These are phyloP conservation scores for Stegana nigrithorax DNA, from an alignment of 2,888 invertebrate genomes.

Conservation along the genomic window DNA sequence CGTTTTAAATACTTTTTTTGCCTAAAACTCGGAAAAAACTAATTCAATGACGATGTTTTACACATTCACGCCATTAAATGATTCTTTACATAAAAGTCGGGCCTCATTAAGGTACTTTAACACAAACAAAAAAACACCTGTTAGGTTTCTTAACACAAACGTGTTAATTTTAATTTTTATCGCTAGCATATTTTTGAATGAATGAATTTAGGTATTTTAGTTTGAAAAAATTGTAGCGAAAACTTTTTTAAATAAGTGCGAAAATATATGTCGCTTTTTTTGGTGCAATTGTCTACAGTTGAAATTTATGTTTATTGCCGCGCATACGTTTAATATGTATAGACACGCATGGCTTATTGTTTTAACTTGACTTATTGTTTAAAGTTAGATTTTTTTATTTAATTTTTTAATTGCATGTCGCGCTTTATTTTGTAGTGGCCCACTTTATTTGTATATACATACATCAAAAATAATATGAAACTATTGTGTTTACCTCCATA, in stretches of 20 bases:
- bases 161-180: slow-evolving; percentile 55
- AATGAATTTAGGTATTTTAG: slow-evolving; percentile 1
- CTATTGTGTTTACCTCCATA: no score
- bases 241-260: neutral
- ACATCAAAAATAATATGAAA: neutral
- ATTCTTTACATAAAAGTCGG: no score
- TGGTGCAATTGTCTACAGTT: neutral
- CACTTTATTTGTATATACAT: neutral
- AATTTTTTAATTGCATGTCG: neutral
- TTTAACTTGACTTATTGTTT: neutral
- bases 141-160: slow-evolving; percentile 29
- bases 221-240: no score
- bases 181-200: slow-evolving; percentile 17
- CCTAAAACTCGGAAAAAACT: no score
- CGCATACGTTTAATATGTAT: neutral
- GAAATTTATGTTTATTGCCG: no score
- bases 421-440: slow-evolving; percentile 6
- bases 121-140: neutral
- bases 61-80: no score
- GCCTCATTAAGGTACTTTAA: no score
- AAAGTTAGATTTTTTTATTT: neutral
- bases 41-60: no score
- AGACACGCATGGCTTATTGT: neutral
- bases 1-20: no score
- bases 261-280: neutral